Conservation (phyloP, 2,888 invertebrate genomes). For the Nomada goodeniana region DNA sequence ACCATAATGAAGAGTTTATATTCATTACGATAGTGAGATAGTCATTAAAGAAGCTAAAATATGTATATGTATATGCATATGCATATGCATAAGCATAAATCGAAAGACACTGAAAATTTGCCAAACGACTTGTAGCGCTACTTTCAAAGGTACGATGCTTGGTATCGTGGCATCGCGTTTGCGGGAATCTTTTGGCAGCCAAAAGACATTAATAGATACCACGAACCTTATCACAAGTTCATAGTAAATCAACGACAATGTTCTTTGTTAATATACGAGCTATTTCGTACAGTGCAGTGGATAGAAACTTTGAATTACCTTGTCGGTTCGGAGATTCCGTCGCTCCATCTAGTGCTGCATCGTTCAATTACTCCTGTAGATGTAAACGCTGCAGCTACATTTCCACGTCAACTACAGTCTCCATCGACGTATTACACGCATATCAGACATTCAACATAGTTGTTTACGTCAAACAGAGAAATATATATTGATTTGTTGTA, state of each 20-base stretch:
- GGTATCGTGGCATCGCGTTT: not conserved
- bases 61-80: not conserved
- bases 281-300: not conserved
- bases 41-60: not conserved
- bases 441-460: not conserved
- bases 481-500: not conserved
- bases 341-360: conserved; percentile 44
- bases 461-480: not conserved
- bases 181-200: not conserved
- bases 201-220: not conserved
- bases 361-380: conserved; percentile 7
- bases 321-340: not conserved
- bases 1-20: no score
- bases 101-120: conserved; percentile 8
- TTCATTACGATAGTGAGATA: no score
- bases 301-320: conserved; percentile 9
- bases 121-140: conserved; percentile 12
- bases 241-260: not conserved
- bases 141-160: not conserved
- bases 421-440: not conserved
- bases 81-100: no score
- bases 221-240: not conserved
- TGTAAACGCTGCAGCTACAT: conserved; percentile 26
- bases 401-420: conserved; percentile 38
- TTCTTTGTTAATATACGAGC: not conserved